Evolutionary conservation across 1,140 invertebrate genomes (phyloP).

Genomic region (Dryas iulia): DNA sequence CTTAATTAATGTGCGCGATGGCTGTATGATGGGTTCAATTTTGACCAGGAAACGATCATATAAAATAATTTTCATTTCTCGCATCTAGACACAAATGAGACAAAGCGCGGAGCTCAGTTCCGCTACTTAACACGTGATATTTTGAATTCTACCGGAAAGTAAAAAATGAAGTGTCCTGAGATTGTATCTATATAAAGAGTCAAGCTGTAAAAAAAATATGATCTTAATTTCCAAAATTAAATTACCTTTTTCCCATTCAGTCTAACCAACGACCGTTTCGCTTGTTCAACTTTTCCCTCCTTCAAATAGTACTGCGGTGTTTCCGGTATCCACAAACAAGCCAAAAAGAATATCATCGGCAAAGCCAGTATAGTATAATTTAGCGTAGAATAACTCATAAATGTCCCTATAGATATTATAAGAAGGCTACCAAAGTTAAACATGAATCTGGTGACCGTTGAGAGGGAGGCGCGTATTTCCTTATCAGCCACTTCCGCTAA

Average conservation of each 20-base stretch:
- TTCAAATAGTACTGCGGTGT: constrained; percentile 87
- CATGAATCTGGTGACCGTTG: constrained; percentile 83
- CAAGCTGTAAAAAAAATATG: too few species aligned
- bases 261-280: constrained; percentile 61
- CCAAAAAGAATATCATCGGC: constrained; percentile 80
- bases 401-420: constrained; percentile 76
- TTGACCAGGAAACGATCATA: too few species aligned
- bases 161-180: too few species aligned
- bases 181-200: too few species aligned
- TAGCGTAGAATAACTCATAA: constrained; percentile 67
- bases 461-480: constrained; percentile 83
- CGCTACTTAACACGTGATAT: too few species aligned
- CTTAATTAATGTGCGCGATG: too few species aligned
- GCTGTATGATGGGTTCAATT: too few species aligned
- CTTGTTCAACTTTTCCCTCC: constrained; percentile 74
- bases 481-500: constrained; percentile 85
- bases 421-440: constrained; percentile 84
- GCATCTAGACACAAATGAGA: too few species aligned
- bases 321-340: constrained; percentile 86
- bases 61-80: too few species aligned
- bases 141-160: too few species aligned
- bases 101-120: too few species aligned
- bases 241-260: constrained; percentile 62
- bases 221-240: too few species aligned
- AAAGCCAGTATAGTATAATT: constrained; percentile 67